These are phyloP conservation scores for Petrolisthes manimaculis DNA, from an alignment of 2,888 invertebrate species.

Conservation along the genomic window DNA sequence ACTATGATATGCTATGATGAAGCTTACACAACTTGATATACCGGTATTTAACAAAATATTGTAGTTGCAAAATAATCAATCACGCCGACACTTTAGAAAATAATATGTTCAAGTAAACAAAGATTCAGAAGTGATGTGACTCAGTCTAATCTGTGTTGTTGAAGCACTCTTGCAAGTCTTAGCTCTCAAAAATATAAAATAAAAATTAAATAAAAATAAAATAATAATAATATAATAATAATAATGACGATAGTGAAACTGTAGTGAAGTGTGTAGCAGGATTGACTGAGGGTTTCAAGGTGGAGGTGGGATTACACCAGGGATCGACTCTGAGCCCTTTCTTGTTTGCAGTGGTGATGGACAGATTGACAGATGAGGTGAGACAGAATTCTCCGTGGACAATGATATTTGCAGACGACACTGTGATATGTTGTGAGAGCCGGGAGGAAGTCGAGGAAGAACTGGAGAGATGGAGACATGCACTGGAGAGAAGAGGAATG, in stretches of 20 bases:
- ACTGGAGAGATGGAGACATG: conserved; percentile 21
- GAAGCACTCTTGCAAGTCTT: too few species aligned
- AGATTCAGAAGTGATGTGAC: too few species aligned
- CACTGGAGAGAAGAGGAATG: conserved; percentile 29
- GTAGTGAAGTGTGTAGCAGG: conserved; percentile 19
- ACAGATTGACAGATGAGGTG: conserved; percentile 4
- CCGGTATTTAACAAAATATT: too few species aligned
- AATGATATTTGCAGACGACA: conserved; percentile 17
- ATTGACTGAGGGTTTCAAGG: conserved; percentile 12
- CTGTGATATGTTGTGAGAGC: conserved; percentile 13
- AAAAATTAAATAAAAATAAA: too few species aligned
- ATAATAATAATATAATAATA: too few species aligned
- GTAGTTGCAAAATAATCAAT: too few species aligned
- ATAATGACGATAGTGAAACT: not conserved
- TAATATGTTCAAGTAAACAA: too few species aligned
- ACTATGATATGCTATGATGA: too few species aligned
- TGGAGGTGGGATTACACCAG: conserved; percentile 18
- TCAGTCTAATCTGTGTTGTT: too few species aligned
- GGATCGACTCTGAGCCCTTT: conserved; percentile 38
- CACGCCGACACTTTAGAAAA: too few species aligned
- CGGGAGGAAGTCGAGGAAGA: not conserved
- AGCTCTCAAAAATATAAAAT: too few species aligned
- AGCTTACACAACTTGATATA: too few species aligned
- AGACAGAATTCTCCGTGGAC: conserved; percentile 13
- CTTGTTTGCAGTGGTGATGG: conserved; percentile 32